Conservation (phyloP, 2,113 vertebrate species). For the Ceyx cyanopectus region DNA sequence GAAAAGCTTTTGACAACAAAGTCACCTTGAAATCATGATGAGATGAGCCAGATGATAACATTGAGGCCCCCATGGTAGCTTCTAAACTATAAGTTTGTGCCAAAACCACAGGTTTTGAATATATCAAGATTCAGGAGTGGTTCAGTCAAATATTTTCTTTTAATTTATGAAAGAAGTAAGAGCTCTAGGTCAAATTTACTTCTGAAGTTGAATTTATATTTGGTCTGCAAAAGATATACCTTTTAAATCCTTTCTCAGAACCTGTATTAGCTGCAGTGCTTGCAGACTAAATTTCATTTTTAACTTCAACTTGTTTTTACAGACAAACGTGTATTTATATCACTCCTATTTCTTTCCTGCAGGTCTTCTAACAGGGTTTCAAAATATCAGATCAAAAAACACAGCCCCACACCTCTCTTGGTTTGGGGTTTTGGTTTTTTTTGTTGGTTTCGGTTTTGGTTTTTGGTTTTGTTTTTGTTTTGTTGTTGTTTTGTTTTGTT, state of each 20-base stretch:
- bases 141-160: constrained; percentile 52
- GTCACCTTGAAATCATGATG: not conserved
- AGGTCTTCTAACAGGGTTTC: not conserved
- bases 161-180: constrained; percentile 8
- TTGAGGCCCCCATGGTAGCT: rapidly evolving
- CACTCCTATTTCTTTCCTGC: not conserved
- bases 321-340: not conserved
- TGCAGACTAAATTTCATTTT: not conserved
- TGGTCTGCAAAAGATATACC: not conserved
- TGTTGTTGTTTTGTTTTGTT: too few relatives aligned
- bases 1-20: not conserved
- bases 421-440: too few relatives aligned
- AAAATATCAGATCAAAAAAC: not conserved
- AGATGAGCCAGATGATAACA: not conserved
- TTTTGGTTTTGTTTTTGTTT: too few relatives aligned
- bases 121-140: not conserved
- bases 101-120: not conserved
- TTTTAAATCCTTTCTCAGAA: constrained; percentile 35
- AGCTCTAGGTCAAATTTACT: constrained; percentile 35
- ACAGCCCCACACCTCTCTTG: not conserved
- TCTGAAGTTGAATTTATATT: constrained; percentile 3
- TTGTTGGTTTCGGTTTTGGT: too few relatives aligned
- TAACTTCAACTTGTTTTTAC: not conserved
- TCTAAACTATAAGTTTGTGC: not conserved
- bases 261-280: constrained; percentile 2